These are phyloP conservation scores for Rhizomys pruinosus DNA, from an alignment of 2,113 vertebrate genomes.

Conservation along the genomic window DNA sequence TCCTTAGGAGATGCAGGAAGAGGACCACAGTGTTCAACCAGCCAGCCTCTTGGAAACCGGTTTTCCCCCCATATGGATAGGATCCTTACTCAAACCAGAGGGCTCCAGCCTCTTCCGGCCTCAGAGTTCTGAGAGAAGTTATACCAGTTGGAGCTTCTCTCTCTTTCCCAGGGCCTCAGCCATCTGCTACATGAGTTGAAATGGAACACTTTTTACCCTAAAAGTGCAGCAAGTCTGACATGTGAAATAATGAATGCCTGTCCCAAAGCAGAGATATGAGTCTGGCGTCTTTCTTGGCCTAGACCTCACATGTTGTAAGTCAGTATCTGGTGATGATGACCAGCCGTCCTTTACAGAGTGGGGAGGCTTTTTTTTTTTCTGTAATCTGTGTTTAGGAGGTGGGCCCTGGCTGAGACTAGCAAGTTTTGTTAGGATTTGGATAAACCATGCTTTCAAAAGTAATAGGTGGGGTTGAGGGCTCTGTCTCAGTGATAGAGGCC, in stretches of 20 bases:
- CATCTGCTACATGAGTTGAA: not conserved
- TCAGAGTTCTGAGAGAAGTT: not conserved
- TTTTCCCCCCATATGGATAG: not conserved
- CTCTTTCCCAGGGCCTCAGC: not conserved
- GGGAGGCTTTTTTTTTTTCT: not conserved
- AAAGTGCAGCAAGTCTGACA: slow-evolving; percentile 37
- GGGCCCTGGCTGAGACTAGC: not conserved
- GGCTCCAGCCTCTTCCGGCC: not conserved
- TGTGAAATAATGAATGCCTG: slow-evolving; percentile 42
- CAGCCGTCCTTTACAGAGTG: not conserved
- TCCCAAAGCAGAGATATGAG: slow-evolving; percentile 34
- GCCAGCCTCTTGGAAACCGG: not conserved
- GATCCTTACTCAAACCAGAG: not conserved
- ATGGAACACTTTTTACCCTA: not conserved
- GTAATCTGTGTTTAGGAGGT: slow-evolving; percentile 34
- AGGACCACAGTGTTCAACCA: not conserved
- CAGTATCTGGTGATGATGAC: slow-evolving; percentile 40
- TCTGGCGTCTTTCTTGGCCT: slow-evolving; percentile 37
- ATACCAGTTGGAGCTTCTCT: not conserved
- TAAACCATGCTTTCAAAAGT: slow-evolving; percentile 22
- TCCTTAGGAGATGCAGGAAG: not conserved
- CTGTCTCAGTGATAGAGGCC: too few species aligned
- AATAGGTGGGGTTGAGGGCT: not conserved
- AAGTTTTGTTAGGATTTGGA: slow-evolving; percentile 22
- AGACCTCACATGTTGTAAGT: slow-evolving; percentile 14